phyloP scores from a whole-genome alignment of 2,888 invertebrate species.

The Coelopa pilipes region DNA sequence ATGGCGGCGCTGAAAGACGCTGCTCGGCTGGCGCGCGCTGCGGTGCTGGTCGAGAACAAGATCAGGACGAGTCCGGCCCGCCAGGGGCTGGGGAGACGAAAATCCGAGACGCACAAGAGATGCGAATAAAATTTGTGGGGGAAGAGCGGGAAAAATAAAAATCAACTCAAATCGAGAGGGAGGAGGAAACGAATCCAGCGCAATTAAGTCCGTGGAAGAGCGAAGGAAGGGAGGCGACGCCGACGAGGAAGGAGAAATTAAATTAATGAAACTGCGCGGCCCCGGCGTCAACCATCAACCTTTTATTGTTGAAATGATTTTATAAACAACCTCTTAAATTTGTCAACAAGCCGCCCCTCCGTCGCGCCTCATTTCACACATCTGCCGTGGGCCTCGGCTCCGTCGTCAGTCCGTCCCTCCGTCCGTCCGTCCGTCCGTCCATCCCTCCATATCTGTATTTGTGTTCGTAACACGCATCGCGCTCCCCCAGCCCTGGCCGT shows the following conservation, averaged over 20 bases:
- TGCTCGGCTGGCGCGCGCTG: conserved; percentile 27
- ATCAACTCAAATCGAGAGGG: neutral
- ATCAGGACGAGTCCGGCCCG: neutral
- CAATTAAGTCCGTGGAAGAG: too few relatives aligned
- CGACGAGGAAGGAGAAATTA: neutral
- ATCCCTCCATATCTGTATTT: neutral
- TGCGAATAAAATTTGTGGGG: neutral
- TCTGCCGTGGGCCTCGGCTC: neutral
- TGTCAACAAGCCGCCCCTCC: conserved; percentile 30
- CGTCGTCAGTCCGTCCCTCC: neutral
- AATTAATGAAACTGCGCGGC: neutral
- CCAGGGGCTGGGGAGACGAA: neutral
- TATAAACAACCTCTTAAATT: conserved; percentile 35
- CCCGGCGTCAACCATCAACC: too few relatives aligned
- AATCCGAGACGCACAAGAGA: neutral
- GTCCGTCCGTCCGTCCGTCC: neutral
- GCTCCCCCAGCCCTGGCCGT: too few relatives aligned
- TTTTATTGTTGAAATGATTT: conserved; percentile 9
- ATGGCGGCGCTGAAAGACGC: conserved; percentile 40
- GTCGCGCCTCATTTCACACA: conserved; percentile 33
- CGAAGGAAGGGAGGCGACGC: neutral
- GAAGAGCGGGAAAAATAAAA: conserved; percentile 12
- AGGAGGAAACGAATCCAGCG: too few relatives aligned
- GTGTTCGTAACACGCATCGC: neutral
- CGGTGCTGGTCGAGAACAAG: neutral